These are phyloP conservation scores for Polypedilum vanderplanki DNA, from an alignment of 1,140 invertebrate genomes.

Conservation along the genomic window DNA sequence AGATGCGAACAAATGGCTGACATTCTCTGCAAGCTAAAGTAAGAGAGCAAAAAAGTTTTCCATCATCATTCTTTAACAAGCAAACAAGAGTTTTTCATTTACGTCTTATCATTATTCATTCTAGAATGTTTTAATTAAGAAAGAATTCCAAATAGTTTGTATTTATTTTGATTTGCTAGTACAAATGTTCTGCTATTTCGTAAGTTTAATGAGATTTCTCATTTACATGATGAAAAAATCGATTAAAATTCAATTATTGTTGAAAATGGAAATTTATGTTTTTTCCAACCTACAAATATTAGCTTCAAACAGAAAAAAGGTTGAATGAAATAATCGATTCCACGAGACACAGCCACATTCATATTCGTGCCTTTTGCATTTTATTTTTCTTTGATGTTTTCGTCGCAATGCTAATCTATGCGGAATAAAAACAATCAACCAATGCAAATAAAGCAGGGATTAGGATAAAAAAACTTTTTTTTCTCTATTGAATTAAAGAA, in stretches of 20 bases:
- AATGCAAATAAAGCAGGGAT: background rate
- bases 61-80: too few species aligned
- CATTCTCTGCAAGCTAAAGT: too few species aligned
- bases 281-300: background rate
- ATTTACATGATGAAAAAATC: background rate
- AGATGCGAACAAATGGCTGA: too few species aligned
- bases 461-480: background rate
- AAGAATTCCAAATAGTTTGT: too few species aligned
- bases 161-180: too few species aligned
- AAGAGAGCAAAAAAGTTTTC: too few species aligned
- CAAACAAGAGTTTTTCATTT: too few species aligned
- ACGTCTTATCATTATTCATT: too few species aligned
- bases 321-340: background rate
- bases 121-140: too few species aligned
- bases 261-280: constrained; percentile 1
- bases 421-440: background rate
- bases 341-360: background rate
- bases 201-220: too few species aligned
- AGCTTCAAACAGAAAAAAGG: background rate
- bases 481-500: background rate
- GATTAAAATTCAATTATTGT: constrained; percentile 6
- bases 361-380: background rate
- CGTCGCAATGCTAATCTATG: background rate
- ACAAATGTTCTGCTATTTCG: too few species aligned
- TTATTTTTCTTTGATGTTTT: background rate